A percentile compares a stretch with the other conserved stretches of the same genome.
Evolutionary conservation across 2,113 vertebrate genomes (phyloP).

Genomic region (Siphamia tubifer): DNA sequence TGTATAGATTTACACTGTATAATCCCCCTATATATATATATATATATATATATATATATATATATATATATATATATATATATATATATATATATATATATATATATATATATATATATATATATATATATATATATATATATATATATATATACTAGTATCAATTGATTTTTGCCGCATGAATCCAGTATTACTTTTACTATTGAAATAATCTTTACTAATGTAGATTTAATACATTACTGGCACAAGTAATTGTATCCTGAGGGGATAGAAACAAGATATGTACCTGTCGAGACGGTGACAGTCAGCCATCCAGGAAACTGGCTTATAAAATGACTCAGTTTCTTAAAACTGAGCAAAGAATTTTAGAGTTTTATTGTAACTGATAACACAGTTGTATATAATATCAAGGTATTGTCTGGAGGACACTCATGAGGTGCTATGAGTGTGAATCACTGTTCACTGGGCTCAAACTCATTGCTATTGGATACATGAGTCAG

Average conservation of each 20-base stretch:
- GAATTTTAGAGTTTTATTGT: neutral
- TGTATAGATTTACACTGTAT: no score
- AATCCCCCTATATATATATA: no score
- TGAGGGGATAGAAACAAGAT: neutral
- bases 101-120: no score
- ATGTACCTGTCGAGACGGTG: neutral
- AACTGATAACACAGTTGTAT: neutral
- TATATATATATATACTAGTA: no score
- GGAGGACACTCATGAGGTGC: conserved; percentile 2
- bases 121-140: no score
- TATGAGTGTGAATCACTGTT: conserved; percentile 26
- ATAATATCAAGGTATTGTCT: neutral
- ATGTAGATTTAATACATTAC: neutral
- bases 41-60: no score
- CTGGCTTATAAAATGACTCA: neutral
- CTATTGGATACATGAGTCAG: conserved; percentile 49
- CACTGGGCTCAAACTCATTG: neutral
- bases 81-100: no score
- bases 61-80: no score
- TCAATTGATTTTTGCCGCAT: no score
- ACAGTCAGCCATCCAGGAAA: neutral
- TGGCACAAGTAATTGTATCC: neutral
- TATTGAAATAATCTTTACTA: neutral
- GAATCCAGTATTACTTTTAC: no score
- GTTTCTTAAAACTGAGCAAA: neutral